Evolutionary conservation across 2,113 vertebrate genomes (phyloP).

Genomic region (Myrmophylax atrothorax): DNA sequence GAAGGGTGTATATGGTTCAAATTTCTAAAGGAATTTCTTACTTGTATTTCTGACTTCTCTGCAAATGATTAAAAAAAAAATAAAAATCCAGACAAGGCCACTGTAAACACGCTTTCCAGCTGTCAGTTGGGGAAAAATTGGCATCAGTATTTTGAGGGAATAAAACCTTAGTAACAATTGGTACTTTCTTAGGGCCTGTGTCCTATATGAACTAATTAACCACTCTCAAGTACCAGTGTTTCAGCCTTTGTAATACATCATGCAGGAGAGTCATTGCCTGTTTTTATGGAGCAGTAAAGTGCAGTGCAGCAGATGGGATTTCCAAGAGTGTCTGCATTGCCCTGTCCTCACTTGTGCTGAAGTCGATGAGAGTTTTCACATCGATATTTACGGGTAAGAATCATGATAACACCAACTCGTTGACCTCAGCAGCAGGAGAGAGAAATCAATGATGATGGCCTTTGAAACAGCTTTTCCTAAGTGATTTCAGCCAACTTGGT

Average conservation of each 20-base stretch:
- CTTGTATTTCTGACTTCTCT: background rate
- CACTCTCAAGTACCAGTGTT: background rate
- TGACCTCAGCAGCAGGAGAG: constrained; percentile 8
- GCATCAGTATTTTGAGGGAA: background rate
- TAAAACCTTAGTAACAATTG: background rate
- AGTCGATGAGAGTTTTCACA: background rate
- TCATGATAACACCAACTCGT: background rate
- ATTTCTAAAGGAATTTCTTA: background rate
- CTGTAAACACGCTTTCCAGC: background rate
- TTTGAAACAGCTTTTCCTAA: constrained; percentile 8
- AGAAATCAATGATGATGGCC: background rate
- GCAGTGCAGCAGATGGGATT: background rate
- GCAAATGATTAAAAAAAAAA: background rate
- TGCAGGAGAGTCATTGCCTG: background rate
- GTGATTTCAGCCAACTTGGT: background rate
- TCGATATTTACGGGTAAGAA: background rate
- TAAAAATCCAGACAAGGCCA: background rate
- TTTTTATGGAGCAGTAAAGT: background rate
- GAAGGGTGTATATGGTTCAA: background rate
- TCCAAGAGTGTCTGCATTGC: background rate
- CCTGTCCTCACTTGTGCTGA: background rate
- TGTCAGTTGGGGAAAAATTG: background rate
- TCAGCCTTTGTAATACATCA: background rate
- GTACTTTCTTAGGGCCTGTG: background rate
- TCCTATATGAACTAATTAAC: constrained; percentile 12